Conservation (phyloP, 2,797 vertebrate species). For the Malurus leucopterus region DNA sequence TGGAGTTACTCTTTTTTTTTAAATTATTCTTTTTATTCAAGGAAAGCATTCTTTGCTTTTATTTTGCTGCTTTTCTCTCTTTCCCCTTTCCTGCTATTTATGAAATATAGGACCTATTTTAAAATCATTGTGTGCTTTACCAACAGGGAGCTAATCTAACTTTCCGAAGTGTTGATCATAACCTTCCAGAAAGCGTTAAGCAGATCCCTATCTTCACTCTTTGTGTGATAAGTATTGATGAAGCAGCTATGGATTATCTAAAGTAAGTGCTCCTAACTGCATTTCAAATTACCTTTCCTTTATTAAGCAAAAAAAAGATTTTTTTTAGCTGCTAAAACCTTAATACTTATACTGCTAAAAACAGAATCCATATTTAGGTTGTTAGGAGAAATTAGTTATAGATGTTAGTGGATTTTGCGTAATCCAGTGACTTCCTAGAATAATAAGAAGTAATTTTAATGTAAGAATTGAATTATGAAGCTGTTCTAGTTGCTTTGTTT, state of each 20-base stretch:
- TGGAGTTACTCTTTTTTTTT: background rate
- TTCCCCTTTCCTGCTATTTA: background rate
- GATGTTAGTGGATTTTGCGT: background rate
- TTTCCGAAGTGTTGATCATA: slow-evolving; percentile 73
- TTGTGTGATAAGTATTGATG: slow-evolving; percentile 74
- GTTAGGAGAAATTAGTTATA: background rate
- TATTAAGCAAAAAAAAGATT: background rate
- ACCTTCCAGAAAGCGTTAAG: slow-evolving; percentile 75
- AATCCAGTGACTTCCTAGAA: background rate
- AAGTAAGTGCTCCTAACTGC: slow-evolving; percentile 63
- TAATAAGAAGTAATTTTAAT: background rate
- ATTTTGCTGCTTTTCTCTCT: background rate
- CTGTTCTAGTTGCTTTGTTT: background rate
- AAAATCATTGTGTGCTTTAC: slow-evolving; percentile 19
- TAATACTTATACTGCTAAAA: background rate
- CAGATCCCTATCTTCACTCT: slow-evolving; percentile 67
- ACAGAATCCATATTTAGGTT: background rate
- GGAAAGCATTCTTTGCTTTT: background rate
- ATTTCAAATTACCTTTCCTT: background rate
- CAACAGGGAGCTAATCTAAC: slow-evolving; percentile 76
- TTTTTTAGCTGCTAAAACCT: background rate
- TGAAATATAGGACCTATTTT: background rate
- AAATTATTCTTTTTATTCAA: background rate
- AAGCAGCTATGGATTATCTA: slow-evolving; percentile 63
- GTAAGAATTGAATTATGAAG: background rate